Evolutionary conservation across 2,113 vertebrate species (phyloP).

Genomic region (Saguinus imperator): DNA sequence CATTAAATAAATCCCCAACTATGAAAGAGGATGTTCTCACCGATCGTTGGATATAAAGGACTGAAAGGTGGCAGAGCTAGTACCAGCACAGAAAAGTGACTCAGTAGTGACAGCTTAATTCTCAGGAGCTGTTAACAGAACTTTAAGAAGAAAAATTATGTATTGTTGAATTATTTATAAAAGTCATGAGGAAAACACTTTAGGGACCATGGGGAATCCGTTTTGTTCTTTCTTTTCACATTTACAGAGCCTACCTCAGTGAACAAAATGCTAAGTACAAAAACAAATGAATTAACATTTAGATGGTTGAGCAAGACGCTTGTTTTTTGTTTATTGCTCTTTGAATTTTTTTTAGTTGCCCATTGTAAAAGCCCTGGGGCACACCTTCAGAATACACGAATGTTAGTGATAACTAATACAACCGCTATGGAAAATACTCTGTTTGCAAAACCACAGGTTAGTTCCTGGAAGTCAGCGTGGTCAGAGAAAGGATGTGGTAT

Average conservation of each 20-base stretch:
- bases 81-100: slow-evolving; percentile 22
- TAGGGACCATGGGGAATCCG: slow-evolving; percentile 3
- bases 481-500: slow-evolving; percentile 62
- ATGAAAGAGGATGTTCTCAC: background rate
- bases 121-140: slow-evolving; percentile 39
- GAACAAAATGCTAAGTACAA: slow-evolving; percentile 27
- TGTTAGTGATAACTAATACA: slow-evolving; percentile 62
- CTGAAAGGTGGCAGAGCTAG: background rate
- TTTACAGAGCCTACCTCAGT: slow-evolving; percentile 24
- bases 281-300: slow-evolving; percentile 38
- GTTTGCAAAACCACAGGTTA: slow-evolving; percentile 71
- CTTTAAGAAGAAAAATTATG: slow-evolving; percentile 58
- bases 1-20: slow-evolving; percentile 41
- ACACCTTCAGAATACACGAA: slow-evolving; percentile 57
- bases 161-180: slow-evolving; percentile 48
- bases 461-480: slow-evolving; percentile 70
- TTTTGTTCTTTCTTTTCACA: slow-evolving; percentile 44
- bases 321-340: slow-evolving; percentile 58
- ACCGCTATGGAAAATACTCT: slow-evolving; percentile 16
- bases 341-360: slow-evolving; percentile 42
- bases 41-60: background rate
- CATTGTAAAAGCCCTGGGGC: slow-evolving; percentile 38
- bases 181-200: slow-evolving; percentile 44
- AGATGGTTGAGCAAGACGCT: background rate
- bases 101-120: slow-evolving; percentile 38